Evolutionary conservation across 2,113 vertebrate species (phyloP), one percentile per base, ranked within the genome.

Genomic region (Cephalopterus ornatus): DNA sequence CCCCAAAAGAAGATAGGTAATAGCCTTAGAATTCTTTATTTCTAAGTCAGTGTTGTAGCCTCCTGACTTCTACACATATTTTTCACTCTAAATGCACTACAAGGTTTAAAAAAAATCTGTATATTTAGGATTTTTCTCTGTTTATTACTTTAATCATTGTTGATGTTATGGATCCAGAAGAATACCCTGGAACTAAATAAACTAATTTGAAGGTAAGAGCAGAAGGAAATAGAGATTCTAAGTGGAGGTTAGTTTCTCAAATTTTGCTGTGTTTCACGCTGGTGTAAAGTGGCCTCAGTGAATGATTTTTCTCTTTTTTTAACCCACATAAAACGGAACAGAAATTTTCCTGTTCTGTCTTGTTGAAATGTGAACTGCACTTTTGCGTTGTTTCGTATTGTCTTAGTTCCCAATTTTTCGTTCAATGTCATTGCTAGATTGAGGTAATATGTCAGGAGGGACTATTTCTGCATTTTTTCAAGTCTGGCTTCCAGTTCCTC

Each of bases 351-450:
- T 37, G 35, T 92, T 96, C 63, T 83, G 32, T 68, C 59, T 12
- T 83, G 55, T 70, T 89, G 55, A 92, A 83, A 73, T 27, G 26
- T 73, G 49, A 83, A 80, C 41, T 39, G 37, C 74, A 74, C 59
- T 93, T 95, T 90, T 65, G 61, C 74, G 74, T 59, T 37, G n/a
- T 66, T 79, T 73, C n/a, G 4, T 61, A 20, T 13, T 88, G 27
- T 55, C 86, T 84, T 91, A 86, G 79, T 96, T 95, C 88, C 46
- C 21, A 19, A 8, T 85, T 92, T 94, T 85, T 90, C 32, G 23
- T 21, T 24, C 39, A 41, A 26, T 27, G 11, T 71, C 59, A 41
- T 42, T 92, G 59, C 32, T 90, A 44, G 27, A 67, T 61, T 63
- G 50, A 73, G 16, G 12, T 94, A 88, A 67, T 80, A 63, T 19